Conservation (phyloP, 2,888 invertebrate genomes). For the Deilephila porcellus region DNA sequence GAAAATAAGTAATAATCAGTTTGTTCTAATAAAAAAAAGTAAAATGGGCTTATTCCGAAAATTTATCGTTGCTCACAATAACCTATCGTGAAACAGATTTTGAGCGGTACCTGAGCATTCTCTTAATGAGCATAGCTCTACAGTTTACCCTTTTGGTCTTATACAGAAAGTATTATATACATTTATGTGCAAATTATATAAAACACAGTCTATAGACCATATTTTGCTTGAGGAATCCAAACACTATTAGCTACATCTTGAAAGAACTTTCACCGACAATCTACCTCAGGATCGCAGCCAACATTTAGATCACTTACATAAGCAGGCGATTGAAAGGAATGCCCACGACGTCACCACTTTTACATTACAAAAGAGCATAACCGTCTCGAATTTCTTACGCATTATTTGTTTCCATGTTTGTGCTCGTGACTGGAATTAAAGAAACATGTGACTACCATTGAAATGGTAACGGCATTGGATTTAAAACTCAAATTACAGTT, state of each 20-base stretch:
- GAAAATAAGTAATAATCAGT: too few species aligned
- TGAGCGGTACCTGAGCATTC: too few species aligned
- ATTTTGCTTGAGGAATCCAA: constrained; percentile 3
- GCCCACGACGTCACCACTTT: not conserved
- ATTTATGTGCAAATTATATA: not conserved
- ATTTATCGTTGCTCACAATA: too few species aligned
- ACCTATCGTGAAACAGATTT: too few species aligned
- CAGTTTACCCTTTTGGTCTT: too few species aligned
- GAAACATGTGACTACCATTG: not conserved
- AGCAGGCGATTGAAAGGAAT: constrained; percentile 1
- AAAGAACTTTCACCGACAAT: constrained; percentile 21
- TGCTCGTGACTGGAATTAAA: constrained; percentile 18
- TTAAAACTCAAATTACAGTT: not conserved
- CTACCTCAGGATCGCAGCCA: constrained; percentile 5
- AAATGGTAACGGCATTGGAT: constrained; percentile 3
- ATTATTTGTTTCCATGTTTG: constrained; percentile 15
- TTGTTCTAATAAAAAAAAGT: too few species aligned
- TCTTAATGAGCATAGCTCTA: too few species aligned
- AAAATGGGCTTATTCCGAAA: too few species aligned
- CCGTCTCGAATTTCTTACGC: constrained; percentile 7
- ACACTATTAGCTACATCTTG: constrained; percentile 16
- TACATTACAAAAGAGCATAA: constrained; percentile 13
- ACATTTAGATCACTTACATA: constrained; percentile 10
- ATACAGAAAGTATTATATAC: not conserved
- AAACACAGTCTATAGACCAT: not conserved